Base-by-base conservation (phyloP, 2,888 invertebrate genomes). In the Onchidella celtica region DNA sequence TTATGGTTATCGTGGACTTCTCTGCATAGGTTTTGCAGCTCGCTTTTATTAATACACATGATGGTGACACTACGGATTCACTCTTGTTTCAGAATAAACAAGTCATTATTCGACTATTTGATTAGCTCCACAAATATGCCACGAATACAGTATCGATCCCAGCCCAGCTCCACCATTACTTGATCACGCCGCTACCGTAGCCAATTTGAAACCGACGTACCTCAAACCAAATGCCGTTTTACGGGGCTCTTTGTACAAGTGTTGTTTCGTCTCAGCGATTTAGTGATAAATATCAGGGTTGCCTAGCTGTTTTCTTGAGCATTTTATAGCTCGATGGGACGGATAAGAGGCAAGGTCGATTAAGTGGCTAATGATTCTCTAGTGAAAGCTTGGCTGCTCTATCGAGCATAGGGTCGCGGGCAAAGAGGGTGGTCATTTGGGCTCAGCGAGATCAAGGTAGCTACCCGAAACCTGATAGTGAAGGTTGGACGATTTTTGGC, bases 311-410 rank as follows among this genome's bases (percentile, higher is more conserved):
- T 47, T 47, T 47, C 47, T 47, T 11, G 47, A 6, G 47, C 47
- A 47, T 55, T 32, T 32, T 21, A 34, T 24, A 32, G 38, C 38
- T 32, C 21, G 34, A 57, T 57, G n/a, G 57, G 2, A 34, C 1
- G 34, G 57, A 72, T 72, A 57, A 72, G 55, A 32, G 0, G 34
- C 14, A 32, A 24, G 57, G 57, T 72, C 34, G 57, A 72, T 72
- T 72, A 34, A 72, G 34, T 57, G 57, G 32, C 32, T 72, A 72
- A 72, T 72, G 72, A 72, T 55, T 72, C 72, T 34, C 17, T n/a
- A 72, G 72, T 72, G 72, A 72, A 72, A 72, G 40, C 57, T 34
- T 29, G 29, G 55, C 32, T 34, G 57, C n/a, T 34, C n/a, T 38
- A 29, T 57, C 32, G 57, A 57, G 57, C 34, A 57, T 21, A 24